Conservation (phyloP, 2,888 invertebrate species). For the Argyresthia goedartella region DNA sequence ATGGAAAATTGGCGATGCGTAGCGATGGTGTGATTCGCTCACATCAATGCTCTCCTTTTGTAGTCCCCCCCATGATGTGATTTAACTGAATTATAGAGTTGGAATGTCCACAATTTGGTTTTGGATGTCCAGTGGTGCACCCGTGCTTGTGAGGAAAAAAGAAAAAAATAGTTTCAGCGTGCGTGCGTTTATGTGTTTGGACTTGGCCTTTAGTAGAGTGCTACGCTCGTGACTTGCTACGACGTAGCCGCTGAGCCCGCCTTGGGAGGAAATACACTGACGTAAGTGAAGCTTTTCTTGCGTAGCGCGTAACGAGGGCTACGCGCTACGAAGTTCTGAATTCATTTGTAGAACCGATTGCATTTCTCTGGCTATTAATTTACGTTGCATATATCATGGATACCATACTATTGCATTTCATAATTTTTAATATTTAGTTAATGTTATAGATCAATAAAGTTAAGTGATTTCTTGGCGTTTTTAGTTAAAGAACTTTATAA, state of each 20-base stretch:
- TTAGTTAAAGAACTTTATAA: no score
- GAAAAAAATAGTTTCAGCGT: neutral
- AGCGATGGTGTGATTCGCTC: constrained; percentile 67
- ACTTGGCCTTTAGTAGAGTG: constrained; percentile 34
- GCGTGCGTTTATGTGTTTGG: constrained; percentile 2
- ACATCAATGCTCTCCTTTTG: constrained; percentile 66
- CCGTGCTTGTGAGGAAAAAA: constrained; percentile 26
- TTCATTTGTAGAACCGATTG: no score
- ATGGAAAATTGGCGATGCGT: constrained; percentile 65
- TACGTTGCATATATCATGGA: no score
- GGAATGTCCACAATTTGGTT: constrained; percentile 62
- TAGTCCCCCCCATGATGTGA: constrained; percentile 63
- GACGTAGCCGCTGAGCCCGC: constrained; percentile 28
- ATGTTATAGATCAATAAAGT: no score
- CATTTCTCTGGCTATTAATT: no score
- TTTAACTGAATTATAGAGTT: constrained; percentile 67
- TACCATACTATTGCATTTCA: no score
- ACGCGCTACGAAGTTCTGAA: no score
- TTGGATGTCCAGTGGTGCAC: constrained; percentile 50
- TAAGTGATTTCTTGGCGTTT: no score
- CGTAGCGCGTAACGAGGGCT: neutral
- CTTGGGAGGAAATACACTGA: constrained; percentile 28
- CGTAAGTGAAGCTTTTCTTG: constrained; percentile 29
- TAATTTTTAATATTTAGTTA: no score
- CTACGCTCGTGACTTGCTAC: constrained; percentile 38